These are phyloP conservation scores for Spondyliosoma cantharus DNA, from an alignment of 2,797 vertebrate species.

Conservation along the genomic window DNA sequence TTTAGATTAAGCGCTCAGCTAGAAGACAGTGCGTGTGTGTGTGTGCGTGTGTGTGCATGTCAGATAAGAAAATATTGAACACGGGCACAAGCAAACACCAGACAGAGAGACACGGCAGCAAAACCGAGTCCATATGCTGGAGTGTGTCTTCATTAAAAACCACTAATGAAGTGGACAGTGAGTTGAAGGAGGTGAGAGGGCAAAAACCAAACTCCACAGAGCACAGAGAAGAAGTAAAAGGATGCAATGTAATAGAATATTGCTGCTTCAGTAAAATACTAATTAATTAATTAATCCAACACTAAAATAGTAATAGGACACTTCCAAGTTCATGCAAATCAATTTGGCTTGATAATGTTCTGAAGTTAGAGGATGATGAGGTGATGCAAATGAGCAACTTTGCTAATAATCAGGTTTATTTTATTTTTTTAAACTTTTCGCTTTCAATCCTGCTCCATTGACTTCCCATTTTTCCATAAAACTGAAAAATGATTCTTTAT, in stretches of 20 bases:
- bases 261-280: conserved; percentile 7
- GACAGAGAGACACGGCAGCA: not conserved
- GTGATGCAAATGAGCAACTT: conserved; percentile 15
- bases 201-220: not conserved
- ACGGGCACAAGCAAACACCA: conserved; percentile 10
- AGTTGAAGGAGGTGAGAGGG: not conserved
- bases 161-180: not conserved
- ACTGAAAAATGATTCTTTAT: too few relatives aligned
- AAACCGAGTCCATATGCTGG: conserved; percentile 6
- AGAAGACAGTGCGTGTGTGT: conserved; percentile 21
- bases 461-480: not conserved
- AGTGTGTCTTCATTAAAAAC: conserved; percentile 17
- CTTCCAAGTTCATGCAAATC: conserved; percentile 3
- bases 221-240: not conserved
- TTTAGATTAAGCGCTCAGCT: conserved; percentile 21
- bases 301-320: not conserved
- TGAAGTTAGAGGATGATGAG: not conserved
- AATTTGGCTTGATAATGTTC: not conserved
- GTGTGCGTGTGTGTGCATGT: not conserved
- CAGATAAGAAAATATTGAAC: conserved; percentile 31
- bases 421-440: not conserved
- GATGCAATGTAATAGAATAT: not conserved
- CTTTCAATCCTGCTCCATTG: not conserved
- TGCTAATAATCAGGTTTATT: not conserved
- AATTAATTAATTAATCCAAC: not conserved